Evolutionary conservation across 1,140 invertebrate species (phyloP), one percentile per base, ranked within the genome.

Genomic region (Frieseomelitta varia): DNA sequence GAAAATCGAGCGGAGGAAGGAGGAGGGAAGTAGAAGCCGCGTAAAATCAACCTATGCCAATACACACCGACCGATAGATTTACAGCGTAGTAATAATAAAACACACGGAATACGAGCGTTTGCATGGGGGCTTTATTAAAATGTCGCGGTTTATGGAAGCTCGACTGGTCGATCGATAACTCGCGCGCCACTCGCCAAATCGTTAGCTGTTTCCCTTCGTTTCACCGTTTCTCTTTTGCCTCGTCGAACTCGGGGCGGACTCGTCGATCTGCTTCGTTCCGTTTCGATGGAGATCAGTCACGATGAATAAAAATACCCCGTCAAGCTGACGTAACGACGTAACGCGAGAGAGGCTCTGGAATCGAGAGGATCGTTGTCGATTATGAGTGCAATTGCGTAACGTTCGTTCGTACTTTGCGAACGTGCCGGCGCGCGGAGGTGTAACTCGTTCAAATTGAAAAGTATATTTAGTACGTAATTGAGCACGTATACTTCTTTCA

Each of bases 1-100:
- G 51, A 34, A 27, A 65, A 27, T n/a, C n/a, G 6, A 1, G 17
- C 14, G 1, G 27, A 17, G 3, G 11, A 30, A 24, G 12, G 47
- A 3, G 47, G n/a, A 27, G 21, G 55, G 58, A 56, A 24, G 21
- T 21, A 47, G 51, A 8, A 19, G 58, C 17, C 30, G 65, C 51
- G 53, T 77, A 82, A 77, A 85, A 85, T 82, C 73, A 75, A 69
- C 27, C 47, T 39, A 34, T 63, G 72, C 55, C 84, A 73, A 82
- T 82, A 82, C 61, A 39, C 47, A 39, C 6, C 69, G 27, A 12
- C 56, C 61, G 80, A 82, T 82, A 72, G 84, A 85, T 85, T 85
- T 85, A 82, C 56, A 77, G 56, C 47, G 67, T 72, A 56, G 80
- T 82, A 77, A 85, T 77, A 82, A 82, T 85, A 85, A 85, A 85